Evolutionary conservation across 2,113 vertebrate genomes (phyloP).

Genomic region (Spermophilus dauricus): DNA sequence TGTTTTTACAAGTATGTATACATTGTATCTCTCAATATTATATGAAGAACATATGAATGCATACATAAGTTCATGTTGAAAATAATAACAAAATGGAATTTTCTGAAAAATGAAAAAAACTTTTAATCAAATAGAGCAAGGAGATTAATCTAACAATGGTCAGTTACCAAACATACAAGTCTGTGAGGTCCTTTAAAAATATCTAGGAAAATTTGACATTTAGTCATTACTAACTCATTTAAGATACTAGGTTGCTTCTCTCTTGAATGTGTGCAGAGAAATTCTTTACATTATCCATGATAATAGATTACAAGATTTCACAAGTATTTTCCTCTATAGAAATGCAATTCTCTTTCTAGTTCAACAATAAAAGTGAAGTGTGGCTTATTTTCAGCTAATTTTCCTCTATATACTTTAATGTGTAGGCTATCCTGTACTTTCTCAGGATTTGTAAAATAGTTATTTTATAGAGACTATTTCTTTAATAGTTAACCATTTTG

Average conservation of each 20-base stretch:
- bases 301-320: not conserved
- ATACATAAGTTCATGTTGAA: not conserved
- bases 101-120: not conserved
- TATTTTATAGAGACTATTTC: not conserved
- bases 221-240: not conserved
- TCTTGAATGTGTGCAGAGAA: not conserved
- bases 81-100: not conserved
- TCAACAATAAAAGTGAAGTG: not conserved
- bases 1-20: not conserved
- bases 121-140: not conserved
- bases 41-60: not conserved
- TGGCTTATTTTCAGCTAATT: not conserved
- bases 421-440: too few species aligned
- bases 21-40: not conserved
- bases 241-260: not conserved
- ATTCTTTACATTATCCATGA: not conserved
- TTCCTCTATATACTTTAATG: not conserved
- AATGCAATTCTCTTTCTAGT: not conserved
- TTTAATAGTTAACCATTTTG: not conserved
- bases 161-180: not conserved
- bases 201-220: not conserved
- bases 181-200: not conserved
- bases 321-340: not conserved
- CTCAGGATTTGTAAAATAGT: not conserved
- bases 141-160: not conserved